Evolutionary conservation across 2,888 invertebrate genomes (phyloP).

Genomic region (Ceratothoa steindachneri): DNA sequence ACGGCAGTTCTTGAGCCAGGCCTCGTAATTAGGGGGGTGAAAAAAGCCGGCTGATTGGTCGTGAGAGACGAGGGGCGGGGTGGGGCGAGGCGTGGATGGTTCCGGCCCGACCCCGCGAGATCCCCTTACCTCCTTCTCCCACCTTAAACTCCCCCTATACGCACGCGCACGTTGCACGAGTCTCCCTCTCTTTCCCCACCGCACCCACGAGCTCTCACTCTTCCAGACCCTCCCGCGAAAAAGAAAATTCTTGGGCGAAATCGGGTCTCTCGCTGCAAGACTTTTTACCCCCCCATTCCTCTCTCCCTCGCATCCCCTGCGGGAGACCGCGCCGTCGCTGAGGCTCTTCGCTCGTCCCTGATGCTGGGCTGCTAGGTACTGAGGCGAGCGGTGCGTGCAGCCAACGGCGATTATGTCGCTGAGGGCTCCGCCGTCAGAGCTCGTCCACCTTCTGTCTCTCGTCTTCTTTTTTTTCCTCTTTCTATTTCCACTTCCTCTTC

Average conservation of each 20-base stretch:
- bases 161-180: constrained; percentile 46
- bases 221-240: constrained; percentile 33
- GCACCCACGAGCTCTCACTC: constrained; percentile 42
- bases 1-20: constrained; percentile 47
- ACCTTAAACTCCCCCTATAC: constrained; percentile 33
- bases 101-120: constrained; percentile 46
- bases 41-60: constrained; percentile 48
- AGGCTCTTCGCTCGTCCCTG: too few relatives aligned
- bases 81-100: constrained; percentile 43
- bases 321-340: constrained; percentile 11
- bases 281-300: constrained; percentile 9
- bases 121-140: constrained; percentile 30
- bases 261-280: constrained; percentile 38
- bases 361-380: too few relatives aligned
- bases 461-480: background rate
- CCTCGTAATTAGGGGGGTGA: constrained; percentile 48
- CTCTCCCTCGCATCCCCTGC: constrained; percentile 4
- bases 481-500: background rate
- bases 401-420: too few relatives aligned
- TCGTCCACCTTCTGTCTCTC: too few relatives aligned
- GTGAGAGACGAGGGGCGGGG: constrained; percentile 47
- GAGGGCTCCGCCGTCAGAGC: too few relatives aligned
- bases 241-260: constrained; percentile 41
- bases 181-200: constrained; percentile 36
- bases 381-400: too few relatives aligned